Base-by-base conservation (phyloP, 2,797 vertebrate genomes). In the Tokudaia muenninki region DNA sequence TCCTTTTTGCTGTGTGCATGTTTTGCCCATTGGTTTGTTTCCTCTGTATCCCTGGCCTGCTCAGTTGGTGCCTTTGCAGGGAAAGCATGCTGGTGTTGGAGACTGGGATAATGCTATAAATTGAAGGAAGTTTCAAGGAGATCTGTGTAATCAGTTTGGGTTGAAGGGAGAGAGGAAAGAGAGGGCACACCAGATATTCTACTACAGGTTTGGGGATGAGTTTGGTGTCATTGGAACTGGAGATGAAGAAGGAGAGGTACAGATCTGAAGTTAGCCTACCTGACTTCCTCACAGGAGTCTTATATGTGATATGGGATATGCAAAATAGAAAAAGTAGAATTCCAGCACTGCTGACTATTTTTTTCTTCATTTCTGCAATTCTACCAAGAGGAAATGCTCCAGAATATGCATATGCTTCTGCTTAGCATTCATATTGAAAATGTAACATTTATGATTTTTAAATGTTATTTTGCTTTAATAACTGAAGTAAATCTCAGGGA, bases 401-500 rank as follows among this genome's bases (percentile, higher is more conserved):
- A 89, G 34, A 13, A 91, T 94, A 88, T 96, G 31, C 63, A 50
- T 92, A 14, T 41, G 61, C 8, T 57, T 29, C 90, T 90, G 19
- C 41, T 91, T 70, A 91, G 11, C 57, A 91, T 79, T 65, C 44
- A 11, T 91, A 52, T 14, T 92, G 21, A 80, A 95, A 96, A 90
- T 29, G n/a, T 87, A 87, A 97, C 6, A 55, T 91, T 96, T 95
- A 87, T 72, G 22, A 37, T 87, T 96, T 96, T 79, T 87, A 92
- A 91, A 52, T 89, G 91, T 91, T 94, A 72, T 92, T 90, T 94
- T 97, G 88, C n/a, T 96, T 93, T 91, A 96, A 94, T 89, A 96
- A 89, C 67, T 95, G 57, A 91, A 83, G 13, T 90, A 96, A 96
- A 94, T 92, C 31, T 31, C 86, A 91, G 37, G 50, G 52, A 94